Conservation (phyloP, 2,113 vertebrate species). For the Engystomops pustulosus region DNA sequence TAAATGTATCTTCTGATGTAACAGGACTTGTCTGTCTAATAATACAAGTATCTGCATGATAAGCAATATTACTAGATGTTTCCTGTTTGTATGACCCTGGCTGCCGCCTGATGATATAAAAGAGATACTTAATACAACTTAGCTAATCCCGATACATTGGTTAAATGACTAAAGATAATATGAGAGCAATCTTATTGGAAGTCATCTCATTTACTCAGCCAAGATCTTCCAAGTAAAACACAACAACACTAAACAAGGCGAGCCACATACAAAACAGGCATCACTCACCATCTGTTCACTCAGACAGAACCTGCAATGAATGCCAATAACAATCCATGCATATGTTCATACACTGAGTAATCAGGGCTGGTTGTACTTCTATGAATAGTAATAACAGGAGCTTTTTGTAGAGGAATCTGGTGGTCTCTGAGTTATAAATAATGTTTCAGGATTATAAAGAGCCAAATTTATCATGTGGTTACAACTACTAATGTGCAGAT, state of each 20-base stretch:
- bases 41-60: no score
- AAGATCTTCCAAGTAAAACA: slow-evolving; percentile 51
- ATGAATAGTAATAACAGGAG: not conserved
- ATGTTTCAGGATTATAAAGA: not conserved
- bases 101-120: not conserved
- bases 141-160: slow-evolving; percentile 13
- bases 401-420: slow-evolving; percentile 1
- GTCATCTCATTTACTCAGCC: slow-evolving; percentile 33
- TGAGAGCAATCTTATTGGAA: slow-evolving; percentile 52
- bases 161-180: slow-evolving; percentile 29
- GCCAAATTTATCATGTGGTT: no score
- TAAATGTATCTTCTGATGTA: no score
- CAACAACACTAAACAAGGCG: slow-evolving; percentile 54
- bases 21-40: no score
- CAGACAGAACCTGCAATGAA: slow-evolving; percentile 40
- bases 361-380: slow-evolving; percentile 13
- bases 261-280: slow-evolving; percentile 50
- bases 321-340: slow-evolving; percentile 38
- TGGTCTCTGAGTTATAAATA: not conserved
- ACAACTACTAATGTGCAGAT: no score
- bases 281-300: slow-evolving; percentile 53
- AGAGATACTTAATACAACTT: not conserved
- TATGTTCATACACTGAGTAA: slow-evolving; percentile 42
- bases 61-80: not conserved
- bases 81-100: not conserved